Base-by-base conservation (phyloP, 2,888 invertebrate genomes). In the Drosophila mimetica region DNA sequence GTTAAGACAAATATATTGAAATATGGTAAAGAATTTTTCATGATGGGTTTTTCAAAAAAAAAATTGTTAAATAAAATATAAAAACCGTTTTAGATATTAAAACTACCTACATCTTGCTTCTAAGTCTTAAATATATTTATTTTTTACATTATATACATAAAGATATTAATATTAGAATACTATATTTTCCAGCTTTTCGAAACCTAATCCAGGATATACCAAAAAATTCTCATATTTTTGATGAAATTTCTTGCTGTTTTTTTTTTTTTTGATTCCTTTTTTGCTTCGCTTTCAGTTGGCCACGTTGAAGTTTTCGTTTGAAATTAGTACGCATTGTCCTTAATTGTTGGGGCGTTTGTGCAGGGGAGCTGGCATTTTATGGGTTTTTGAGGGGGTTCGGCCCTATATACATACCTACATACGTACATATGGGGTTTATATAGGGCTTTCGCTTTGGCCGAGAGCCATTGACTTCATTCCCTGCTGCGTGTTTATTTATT, bases 271-370 rank as follows among this genome's bases (percentile, higher is more conserved):
- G 57, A 64, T 80, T 76, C 61, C 71, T 55, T 71, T 78, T 71
- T 47, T 20, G 41, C 39, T 46, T 22, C 32, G 6, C 34, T 57
- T 37, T 50, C 30, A 30, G 53, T 28, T 58, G 51, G 41, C 42
- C 65, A 51, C 47, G 41, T 46, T 70, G 69, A 53, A 53, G 61
- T 71, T 74, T 66, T 74, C 74, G 51, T 74, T 74, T 74, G 78
- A 82, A 86, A 82, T 82, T 84, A 87, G 85, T 85, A 82, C 85
- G 87, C 81, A 84, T 82, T 82, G 85, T 86, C 72, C 85, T 72
- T 82, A 82, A 82, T 82, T 82, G 81, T 80, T 84, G 75, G 86
- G 84, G 80, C 83, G 74, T 76, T 82, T 53, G 32, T 46, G 22
- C 20, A 50, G 34, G 53, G 46, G 25, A n/a, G 61, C 34, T 37